Evolutionary conservation across 1,140 invertebrate genomes (phyloP), one percentile per base, ranked within the genome.

Genomic region (Pogonomyrmex californicus): DNA sequence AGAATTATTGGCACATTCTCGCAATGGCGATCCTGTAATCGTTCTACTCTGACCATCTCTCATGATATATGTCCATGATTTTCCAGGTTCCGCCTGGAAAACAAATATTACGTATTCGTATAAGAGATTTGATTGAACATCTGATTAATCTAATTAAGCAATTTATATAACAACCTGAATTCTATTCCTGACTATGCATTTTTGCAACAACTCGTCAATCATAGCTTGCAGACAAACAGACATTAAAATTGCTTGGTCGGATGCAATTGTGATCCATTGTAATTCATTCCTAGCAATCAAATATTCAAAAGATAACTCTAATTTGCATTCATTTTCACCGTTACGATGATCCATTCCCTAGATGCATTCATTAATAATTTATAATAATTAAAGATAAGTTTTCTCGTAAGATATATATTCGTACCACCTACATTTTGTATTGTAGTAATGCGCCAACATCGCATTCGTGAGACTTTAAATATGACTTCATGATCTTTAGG

Each of bases 281-380:
- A 99, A 95, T 66, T 97, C 97, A 92, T 99, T 98, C 95, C 98
- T 98, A n/a, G 97, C 97, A 94, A 99, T 97, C 17, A 99, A 96
- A 96, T 99, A 99, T 96, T 99, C 99, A 96, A 99, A 99, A 0
- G 98, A 98, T 17, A 99, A 94, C 94, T 99, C 98, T 86, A 98
- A 95, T 94, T 90, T 94, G 88, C 91, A 93, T 30, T 95, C 92
- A 33, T 91, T 60, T n/a, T 77, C 90, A 85, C 94, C 93, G 36
- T 94, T 91, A 58, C 76, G 85, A 87, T 91, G 93, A n/a, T 95
- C 92, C 17, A 49, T 77, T 41, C 86, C 89, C 94, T 95, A 76
- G 12, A 65, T 38, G 30, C 12, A 58, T 44, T n/a, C n/a, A 62
- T 82, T 76, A 56, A n/a, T 44, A 88, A 71, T 12, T 36, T 3